Evolutionary conservation across 2,113 vertebrate genomes (phyloP).

Genomic region (pig (Sus scrofa)): T2T-Sscrofa CM000828.6:62760501-62761000

Average conservation of each 20-base stretch:
- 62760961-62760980: neutral
- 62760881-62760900: conserved; percentile 8
- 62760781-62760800: conserved; percentile 40
- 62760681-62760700: neutral
- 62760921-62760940: neutral
- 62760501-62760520: neutral
- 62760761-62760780: conserved; percentile 23
- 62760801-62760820: conserved; percentile 41
- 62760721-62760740: neutral
- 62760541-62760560: neutral
- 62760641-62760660: neutral
- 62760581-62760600: neutral
- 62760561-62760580: neutral
- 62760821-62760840: conserved; percentile 1
- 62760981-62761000: neutral
- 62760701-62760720: neutral
- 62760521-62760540: accelerated
- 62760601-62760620: neutral
- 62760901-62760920: neutral
- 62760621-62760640: neutral
- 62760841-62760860: conserved; percentile 4
- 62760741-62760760: neutral
- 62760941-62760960: conserved; percentile 39
- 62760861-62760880: conserved; percentile 38
- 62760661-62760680: neutral